These are phyloP conservation scores for Drosophila murphyi DNA, from an alignment of 1,140 invertebrate genomes.

Conservation along the genomic window DNA sequence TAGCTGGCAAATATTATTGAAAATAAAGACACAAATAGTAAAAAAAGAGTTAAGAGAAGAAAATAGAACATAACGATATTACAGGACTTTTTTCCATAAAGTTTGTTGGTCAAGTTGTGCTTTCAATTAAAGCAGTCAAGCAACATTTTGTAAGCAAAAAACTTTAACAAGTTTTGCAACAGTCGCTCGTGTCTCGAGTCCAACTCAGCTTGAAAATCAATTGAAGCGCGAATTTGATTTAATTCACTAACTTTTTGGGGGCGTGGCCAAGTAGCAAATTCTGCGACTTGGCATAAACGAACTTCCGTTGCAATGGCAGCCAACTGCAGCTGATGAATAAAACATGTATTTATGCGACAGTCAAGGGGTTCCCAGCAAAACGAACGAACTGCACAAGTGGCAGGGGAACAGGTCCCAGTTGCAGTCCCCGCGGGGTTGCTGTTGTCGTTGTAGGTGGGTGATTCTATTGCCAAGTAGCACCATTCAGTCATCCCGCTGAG, in stretches of 20 bases:
- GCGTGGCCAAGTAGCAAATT: constrained; percentile 45
- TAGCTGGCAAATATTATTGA: constrained; percentile 40
- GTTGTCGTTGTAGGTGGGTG: not conserved
- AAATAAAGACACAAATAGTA: constrained; percentile 9
- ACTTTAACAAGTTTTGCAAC: constrained; percentile 46
- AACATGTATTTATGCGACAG: constrained; percentile 66
- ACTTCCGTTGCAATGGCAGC: constrained; percentile 61
- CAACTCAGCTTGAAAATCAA: constrained; percentile 57
- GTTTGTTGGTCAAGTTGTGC: constrained; percentile 38
- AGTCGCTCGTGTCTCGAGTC: constrained; percentile 17
- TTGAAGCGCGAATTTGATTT: constrained; percentile 68
- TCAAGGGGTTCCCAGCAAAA: constrained; percentile 14
- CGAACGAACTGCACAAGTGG: not conserved
- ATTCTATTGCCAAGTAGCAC: constrained; percentile 21
- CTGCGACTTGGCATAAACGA: constrained; percentile 65
- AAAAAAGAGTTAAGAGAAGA: not conserved
- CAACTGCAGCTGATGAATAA: constrained; percentile 66
- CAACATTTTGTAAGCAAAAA: constrained; percentile 42
- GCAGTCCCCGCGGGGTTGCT: not conserved
- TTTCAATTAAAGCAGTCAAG: constrained; percentile 57
- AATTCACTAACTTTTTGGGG: constrained; percentile 55
- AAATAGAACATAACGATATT: constrained; percentile 29
- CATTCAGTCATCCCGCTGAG: constrained; percentile 56
- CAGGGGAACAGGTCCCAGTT: not conserved
- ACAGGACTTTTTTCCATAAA: constrained; percentile 30